Evolutionary conservation across 2,797 vertebrate genomes (phyloP).

Genomic region (Salmo trutta): DNA sequence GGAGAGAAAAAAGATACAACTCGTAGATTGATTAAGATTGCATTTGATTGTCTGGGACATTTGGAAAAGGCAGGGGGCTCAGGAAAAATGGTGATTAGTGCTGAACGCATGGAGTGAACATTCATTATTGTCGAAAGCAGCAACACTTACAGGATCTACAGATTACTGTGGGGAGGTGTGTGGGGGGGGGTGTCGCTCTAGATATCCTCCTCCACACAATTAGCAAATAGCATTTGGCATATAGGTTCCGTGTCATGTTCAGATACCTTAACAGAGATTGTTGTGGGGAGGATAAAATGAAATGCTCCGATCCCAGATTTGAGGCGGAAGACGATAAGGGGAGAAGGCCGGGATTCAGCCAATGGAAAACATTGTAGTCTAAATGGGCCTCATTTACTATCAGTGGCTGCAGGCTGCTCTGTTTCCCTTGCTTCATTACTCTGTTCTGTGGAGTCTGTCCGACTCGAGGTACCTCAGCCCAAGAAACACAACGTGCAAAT

Average conservation of each 20-base stretch:
- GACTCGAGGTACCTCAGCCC: conserved; percentile 11
- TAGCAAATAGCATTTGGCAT: conserved; percentile 1
- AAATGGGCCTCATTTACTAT: conserved; percentile 46
- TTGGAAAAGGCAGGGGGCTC: neutral
- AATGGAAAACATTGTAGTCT: conserved; percentile 36
- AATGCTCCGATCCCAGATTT: conserved; percentile 15
- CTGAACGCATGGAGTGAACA: neutral
- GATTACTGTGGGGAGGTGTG: neutral
- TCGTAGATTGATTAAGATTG: conserved; percentile 47
- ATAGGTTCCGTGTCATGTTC: neutral
- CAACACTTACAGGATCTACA: neutral
- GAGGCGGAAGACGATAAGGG: neutral
- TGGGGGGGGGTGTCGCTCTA: neutral
- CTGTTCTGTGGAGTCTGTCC: conserved; percentile 21
- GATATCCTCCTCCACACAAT: neutral
- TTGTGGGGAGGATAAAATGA: neutral
- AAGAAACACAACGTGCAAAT: neutral
- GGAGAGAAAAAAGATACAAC: conserved; percentile 49
- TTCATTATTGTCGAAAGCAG: neutral
- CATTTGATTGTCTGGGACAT: conserved; percentile 46
- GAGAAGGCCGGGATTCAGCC: conserved; percentile 14
- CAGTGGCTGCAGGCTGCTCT: conserved; percentile 33
- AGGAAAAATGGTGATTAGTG: conserved; percentile 3
- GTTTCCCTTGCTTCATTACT: conserved; percentile 45
- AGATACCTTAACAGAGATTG: neutral